Conservation (phyloP, 1,140 invertebrate genomes). For the Bombus confusus region DNA sequence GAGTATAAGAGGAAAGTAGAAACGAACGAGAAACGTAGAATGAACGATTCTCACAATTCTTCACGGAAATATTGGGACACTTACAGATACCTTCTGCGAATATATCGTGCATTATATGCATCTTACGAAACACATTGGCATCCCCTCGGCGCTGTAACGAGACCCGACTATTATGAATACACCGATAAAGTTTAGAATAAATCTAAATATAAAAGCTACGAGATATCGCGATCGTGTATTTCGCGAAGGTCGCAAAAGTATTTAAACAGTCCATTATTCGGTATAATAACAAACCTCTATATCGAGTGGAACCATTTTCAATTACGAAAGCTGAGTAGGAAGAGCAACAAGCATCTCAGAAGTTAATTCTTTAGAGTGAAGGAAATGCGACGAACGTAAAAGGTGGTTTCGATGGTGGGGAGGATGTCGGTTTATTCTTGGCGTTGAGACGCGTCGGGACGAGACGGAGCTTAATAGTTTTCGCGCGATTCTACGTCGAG, state of each 20-base stretch:
- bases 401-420: conserved; percentile 71
- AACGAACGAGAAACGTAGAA: neutral
- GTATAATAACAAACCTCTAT: too few relatives aligned
- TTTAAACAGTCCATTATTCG: too few relatives aligned
- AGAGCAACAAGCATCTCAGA: neutral
- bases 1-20: neutral
- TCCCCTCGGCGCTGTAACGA: too few relatives aligned
- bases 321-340: too few relatives aligned
- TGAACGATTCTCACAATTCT: neutral
- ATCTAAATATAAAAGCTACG: too few relatives aligned
- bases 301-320: too few relatives aligned
- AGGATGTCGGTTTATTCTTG: conserved; percentile 77
- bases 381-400: conserved; percentile 46
- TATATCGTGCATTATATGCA: neutral
- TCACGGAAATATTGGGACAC: neutral
- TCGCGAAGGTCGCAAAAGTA: too few relatives aligned
- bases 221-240: too few relatives aligned
- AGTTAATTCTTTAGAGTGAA: conserved; percentile 29
- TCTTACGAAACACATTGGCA: neutral
- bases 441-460: conserved; percentile 73
- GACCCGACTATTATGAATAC: too few relatives aligned
- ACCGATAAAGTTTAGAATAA: too few relatives aligned
- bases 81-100: too few relatives aligned
- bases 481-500: conserved; percentile 67
- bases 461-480: conserved; percentile 72